Conservation (phyloP, 2,888 invertebrate species). For the Tachystola acroxantha region DNA sequence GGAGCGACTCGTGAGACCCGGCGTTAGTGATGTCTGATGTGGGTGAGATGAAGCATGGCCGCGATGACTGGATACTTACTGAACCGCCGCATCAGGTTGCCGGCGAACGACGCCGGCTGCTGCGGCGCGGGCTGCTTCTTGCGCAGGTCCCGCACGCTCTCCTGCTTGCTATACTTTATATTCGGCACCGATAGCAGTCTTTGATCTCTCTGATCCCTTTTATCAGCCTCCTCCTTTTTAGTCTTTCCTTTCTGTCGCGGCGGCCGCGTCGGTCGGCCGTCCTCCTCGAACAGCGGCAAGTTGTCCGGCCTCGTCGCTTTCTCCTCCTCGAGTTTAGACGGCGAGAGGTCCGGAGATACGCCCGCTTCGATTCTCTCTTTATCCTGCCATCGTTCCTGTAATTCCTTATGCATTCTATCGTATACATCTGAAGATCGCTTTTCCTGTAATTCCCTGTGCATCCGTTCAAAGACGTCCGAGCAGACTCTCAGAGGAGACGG, state of each 20-base stretch:
- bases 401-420: constrained; percentile 64
- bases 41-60: constrained; percentile 24
- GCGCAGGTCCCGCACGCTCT: constrained; percentile 76
- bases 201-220: constrained; percentile 77
- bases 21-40: constrained; percentile 24
- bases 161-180: constrained; percentile 79
- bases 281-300: constrained; percentile 73
- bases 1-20: constrained; percentile 32
- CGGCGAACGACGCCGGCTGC: constrained; percentile 80
- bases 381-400: constrained; percentile 62
- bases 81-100: constrained; percentile 89
- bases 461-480: constrained; percentile 59
- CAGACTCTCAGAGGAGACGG: constrained; percentile 54
- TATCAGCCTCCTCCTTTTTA: constrained; percentile 35
- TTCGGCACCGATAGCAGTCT: constrained; percentile 88
- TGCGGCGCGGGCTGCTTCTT: constrained; percentile 66
- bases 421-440: constrained; percentile 48
- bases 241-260: constrained; percentile 68
- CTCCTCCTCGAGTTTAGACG: constrained; percentile 32
- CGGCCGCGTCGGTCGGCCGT: constrained; percentile 55
- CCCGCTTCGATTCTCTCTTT: constrained; percentile 44
- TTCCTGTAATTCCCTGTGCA: constrained; percentile 60
- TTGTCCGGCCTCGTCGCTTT: constrained; percentile 77
- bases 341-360: constrained; percentile 24
- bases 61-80: constrained; percentile 83